Conservation (phyloP, 1,140 invertebrate species). For the Ceratina calcarata region DNA sequence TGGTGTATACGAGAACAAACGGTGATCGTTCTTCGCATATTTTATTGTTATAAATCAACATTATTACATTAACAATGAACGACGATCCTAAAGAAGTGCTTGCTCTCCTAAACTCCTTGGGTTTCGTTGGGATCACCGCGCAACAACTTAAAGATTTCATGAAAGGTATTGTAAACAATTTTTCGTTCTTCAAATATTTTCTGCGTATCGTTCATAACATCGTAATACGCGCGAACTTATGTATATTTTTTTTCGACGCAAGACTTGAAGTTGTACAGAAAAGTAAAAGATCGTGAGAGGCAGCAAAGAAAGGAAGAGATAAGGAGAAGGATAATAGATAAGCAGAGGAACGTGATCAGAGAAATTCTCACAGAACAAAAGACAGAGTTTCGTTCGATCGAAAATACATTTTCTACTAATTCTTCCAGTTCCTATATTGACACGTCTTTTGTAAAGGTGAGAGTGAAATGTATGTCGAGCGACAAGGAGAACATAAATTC, state of each 20-base stretch:
- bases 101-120: slow-evolving; percentile 74
- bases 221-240: slow-evolving; percentile 10
- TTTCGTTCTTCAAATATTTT: slow-evolving; percentile 15
- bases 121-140: slow-evolving; percentile 76
- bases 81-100: slow-evolving; percentile 76
- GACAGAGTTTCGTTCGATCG: slow-evolving; percentile 10
- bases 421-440: slow-evolving; percentile 46
- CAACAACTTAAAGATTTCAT: slow-evolving; percentile 76
- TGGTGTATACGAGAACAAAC: neutral
- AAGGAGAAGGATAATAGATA: slow-evolving; percentile 67
- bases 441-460: slow-evolving; percentile 65
- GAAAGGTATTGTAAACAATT: slow-evolving; percentile 70
- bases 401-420: slow-evolving; percentile 41
- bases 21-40: neutral
- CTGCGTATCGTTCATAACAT: too few relatives aligned
- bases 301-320: slow-evolving; percentile 71
- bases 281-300: slow-evolving; percentile 72
- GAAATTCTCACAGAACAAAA: slow-evolving; percentile 57
- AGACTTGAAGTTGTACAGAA: slow-evolving; percentile 76
- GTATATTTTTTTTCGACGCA: slow-evolving; percentile 15
- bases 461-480: slow-evolving; percentile 61
- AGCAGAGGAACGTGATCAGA: slow-evolving; percentile 62
- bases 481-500: slow-evolving; percentile 54
- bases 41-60: slow-evolving; percentile 18
- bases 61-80: slow-evolving; percentile 47